phyloP scores from a whole-genome alignment of 2,888 invertebrate species.

The Xestia sexstrigata region DNA sequence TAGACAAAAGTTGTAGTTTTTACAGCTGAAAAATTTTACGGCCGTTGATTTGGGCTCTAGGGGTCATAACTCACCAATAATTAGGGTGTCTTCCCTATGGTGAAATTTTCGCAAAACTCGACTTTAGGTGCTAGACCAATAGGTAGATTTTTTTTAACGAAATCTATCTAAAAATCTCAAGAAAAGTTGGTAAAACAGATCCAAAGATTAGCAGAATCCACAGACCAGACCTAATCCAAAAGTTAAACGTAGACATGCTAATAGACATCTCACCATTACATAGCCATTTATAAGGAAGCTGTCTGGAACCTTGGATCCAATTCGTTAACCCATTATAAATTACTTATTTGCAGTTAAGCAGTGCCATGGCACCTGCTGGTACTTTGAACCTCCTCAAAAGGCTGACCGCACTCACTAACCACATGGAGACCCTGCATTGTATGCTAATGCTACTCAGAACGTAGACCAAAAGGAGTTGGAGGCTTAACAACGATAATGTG shows the following conservation, averaged over 20 bases:
- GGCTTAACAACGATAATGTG: constrained; percentile 28
- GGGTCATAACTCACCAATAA: too few species aligned
- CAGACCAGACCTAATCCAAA: not conserved
- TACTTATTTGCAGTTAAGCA: constrained; percentile 35
- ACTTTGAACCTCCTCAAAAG: constrained; percentile 58
- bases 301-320: constrained; percentile 29
- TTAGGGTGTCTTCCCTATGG: too few species aligned
- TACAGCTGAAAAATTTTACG: too few species aligned
- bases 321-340: constrained; percentile 41
- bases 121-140: too few species aligned
- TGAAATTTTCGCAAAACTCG: too few species aligned
- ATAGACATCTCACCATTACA: not conserved
- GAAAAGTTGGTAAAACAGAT: too few species aligned
- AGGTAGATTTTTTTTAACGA: too few species aligned
- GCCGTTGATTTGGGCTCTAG: too few species aligned
- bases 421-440: constrained; percentile 46
- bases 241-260: not conserved
- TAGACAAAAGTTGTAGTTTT: too few species aligned
- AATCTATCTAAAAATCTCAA: not conserved
- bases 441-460: constrained; percentile 54
- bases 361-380: constrained; percentile 18
- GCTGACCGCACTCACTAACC: constrained; percentile 33
- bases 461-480: constrained; percentile 20
- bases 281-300: constrained; percentile 15
- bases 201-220: too few species aligned